Percentiles rank a stretch among this genome's conserved stretches.
These are phyloP conservation scores for Lucilia cuprina DNA, from an alignment of 1,140 invertebrate species.

Conservation along the genomic window DNA sequence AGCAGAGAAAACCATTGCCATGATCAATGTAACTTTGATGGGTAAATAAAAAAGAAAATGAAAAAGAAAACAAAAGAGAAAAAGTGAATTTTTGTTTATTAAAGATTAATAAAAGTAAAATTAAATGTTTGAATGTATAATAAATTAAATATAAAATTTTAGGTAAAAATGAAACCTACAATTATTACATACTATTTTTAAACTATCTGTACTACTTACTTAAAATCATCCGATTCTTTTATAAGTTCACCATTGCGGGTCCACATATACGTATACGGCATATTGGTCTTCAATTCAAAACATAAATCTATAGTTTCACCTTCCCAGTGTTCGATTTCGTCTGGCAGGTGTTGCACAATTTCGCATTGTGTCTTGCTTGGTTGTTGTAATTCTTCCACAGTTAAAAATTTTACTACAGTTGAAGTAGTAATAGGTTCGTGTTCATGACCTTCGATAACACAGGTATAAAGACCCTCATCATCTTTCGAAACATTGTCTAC, in stretches of 20 bases:
- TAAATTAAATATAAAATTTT: too few species aligned
- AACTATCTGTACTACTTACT: too few species aligned
- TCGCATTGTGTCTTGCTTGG: background rate
- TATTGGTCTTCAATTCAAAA: slow-evolving; percentile 64
- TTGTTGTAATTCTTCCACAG: slow-evolving; percentile 1
- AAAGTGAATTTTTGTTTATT: background rate
- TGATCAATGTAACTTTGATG: slow-evolving; percentile 68
- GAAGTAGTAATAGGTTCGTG: slow-evolving; percentile 65
- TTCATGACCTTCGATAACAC: slow-evolving; percentile 72
- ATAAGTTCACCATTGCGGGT: slow-evolving; percentile 73
- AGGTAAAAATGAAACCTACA: too few species aligned
- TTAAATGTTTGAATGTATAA: too few species aligned
- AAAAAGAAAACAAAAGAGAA: background rate
- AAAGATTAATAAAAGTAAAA: background rate
- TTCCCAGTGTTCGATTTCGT: slow-evolving; percentile 65
- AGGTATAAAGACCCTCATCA: slow-evolving; percentile 74
- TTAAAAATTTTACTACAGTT: slow-evolving; percentile 9
- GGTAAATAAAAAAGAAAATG: background rate
- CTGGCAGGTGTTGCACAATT: slow-evolving; percentile 48
- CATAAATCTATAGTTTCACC: slow-evolving; percentile 69
- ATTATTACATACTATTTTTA: too few species aligned
- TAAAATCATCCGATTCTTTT: slow-evolving; percentile 70
- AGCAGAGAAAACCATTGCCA: slow-evolving; percentile 68
- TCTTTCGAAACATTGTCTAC: slow-evolving; percentile 64
- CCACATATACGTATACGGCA: slow-evolving; percentile 76